Evolutionary conservation across 2,888 invertebrate species (phyloP).

Genomic region (Desoria tigrina): DNA sequence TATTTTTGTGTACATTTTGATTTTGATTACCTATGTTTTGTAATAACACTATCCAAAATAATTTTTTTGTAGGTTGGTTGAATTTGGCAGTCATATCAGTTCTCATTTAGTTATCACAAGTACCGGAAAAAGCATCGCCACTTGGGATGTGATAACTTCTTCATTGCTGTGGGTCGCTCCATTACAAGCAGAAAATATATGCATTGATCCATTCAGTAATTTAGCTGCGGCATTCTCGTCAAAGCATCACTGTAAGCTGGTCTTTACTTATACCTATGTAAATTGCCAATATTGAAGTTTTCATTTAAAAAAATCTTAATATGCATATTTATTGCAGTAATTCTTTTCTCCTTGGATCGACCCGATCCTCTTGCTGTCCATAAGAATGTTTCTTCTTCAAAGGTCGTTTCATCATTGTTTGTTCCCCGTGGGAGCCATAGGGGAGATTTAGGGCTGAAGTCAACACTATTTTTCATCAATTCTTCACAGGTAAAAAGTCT

Average conservation of each 20-base stretch:
- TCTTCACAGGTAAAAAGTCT: slow-evolving; percentile 36
- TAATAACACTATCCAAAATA: not conserved
- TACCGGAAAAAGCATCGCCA: slow-evolving; percentile 64
- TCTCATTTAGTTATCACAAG: slow-evolving; percentile 65
- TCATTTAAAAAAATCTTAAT: not conserved
- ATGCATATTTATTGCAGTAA: slow-evolving; percentile 28
- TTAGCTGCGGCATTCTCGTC: slow-evolving; percentile 70
- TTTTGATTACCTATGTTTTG: not conserved
- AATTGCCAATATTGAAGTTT: not conserved
- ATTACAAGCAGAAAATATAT: slow-evolving; percentile 59
- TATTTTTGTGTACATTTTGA: not conserved
- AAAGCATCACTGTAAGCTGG: slow-evolving; percentile 66
- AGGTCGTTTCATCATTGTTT: slow-evolving; percentile 41
- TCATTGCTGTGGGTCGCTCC: slow-evolving; percentile 70
- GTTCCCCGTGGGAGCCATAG: slow-evolving; percentile 23
- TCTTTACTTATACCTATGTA: slow-evolving; percentile 41
- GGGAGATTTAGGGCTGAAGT: slow-evolving; percentile 29
- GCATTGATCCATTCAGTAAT: slow-evolving; percentile 66
- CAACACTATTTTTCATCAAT: slow-evolving; percentile 43
- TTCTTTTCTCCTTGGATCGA: slow-evolving; percentile 34
- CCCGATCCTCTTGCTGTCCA: slow-evolving; percentile 33
- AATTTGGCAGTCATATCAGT: slow-evolving; percentile 64
- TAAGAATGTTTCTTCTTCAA: slow-evolving; percentile 37
- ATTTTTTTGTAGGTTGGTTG: slow-evolving; percentile 58
- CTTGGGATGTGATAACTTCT: slow-evolving; percentile 74